Evolutionary conservation across 2,113 vertebrate genomes (phyloP), one percentile per base, ranked within the genome.

Genomic region (Odontophorus gujanensis): DNA sequence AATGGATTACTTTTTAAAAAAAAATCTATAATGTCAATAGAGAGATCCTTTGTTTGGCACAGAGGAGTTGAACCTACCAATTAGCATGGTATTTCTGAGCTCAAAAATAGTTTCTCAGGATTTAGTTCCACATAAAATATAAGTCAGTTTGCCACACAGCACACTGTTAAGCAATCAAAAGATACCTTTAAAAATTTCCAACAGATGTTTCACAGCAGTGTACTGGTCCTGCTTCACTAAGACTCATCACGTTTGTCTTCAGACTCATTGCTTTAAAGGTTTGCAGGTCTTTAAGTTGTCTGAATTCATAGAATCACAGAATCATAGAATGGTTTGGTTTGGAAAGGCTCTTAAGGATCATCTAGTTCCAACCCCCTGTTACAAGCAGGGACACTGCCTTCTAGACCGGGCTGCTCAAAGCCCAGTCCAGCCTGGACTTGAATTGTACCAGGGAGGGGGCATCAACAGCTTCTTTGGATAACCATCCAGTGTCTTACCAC

Each of bases 1-100:
- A 93, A 92, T 55, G 82, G 81, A 87, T 74, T 95, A 69, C 58
- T 95, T 88, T 86, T 13, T n/a, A n/a, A 94, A 40, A 76, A 81
- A 48, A 91, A 88, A 78, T 92, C 96, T 25, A 40, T 26, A 11
- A n/a, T 77, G 22, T 80, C 63, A 71, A 2, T 16, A 45, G 15
- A 6, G 9, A 50, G 13, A 13, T 20, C 43, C 21, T 55, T 36
- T 43, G 6, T 17, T 22, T 42, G n/a, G 48, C 5, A 72, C 7
- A 62, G 20, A 43, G 13, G 7, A 48, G 16, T 28, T 81, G 11
- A 57, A n/a, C 7, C 6, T 61, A 51, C 36, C 9, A 62, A 47
- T 58, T 77, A 10, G 9, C 7, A 6, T 50, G 11, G 8, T 62
- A 62, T 34, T 80, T 77, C 36, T 77, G 32, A 88, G 58, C n/a